Conservation (phyloP, 1,140 invertebrate species). For the Ganaspis sp. region DNA sequence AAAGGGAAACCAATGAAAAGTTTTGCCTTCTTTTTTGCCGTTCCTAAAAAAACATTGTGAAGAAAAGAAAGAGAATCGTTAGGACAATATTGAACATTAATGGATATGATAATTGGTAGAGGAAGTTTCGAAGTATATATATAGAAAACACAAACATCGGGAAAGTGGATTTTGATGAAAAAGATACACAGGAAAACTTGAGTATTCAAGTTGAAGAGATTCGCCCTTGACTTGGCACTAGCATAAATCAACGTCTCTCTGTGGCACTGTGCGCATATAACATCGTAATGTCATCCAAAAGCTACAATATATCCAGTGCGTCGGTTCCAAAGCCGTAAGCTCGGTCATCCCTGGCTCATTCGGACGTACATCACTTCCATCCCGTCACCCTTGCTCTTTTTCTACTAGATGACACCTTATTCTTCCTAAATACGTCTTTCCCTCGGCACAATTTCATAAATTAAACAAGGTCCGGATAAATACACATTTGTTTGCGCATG, state of each 20-base stretch:
- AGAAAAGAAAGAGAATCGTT: too few species aligned
- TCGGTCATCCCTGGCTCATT: background rate
- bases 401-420: background rate
- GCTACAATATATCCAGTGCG: conserved; percentile 52
- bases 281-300: conserved; percentile 51
- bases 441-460: too few species aligned
- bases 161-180: conserved; percentile 56
- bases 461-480: too few species aligned
- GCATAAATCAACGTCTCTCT: conserved; percentile 66
- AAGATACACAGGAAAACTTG: conserved; percentile 48
- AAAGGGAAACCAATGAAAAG: too few species aligned
- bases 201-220: background rate
- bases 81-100: too few species aligned
- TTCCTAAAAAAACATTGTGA: too few species aligned
- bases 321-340: background rate
- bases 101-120: too few species aligned
- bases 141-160: conserved; percentile 49
- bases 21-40: too few species aligned
- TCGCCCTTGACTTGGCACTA: conserved; percentile 37
- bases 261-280: conserved; percentile 53
- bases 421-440: background rate
- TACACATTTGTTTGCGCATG: too few species aligned
- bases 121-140: too few species aligned
- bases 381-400: conserved; percentile 27
- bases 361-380: conserved; percentile 31